phyloP scores from a whole-genome alignment of 1,140 invertebrate species.

The Tetragonula clypearis region DNA sequence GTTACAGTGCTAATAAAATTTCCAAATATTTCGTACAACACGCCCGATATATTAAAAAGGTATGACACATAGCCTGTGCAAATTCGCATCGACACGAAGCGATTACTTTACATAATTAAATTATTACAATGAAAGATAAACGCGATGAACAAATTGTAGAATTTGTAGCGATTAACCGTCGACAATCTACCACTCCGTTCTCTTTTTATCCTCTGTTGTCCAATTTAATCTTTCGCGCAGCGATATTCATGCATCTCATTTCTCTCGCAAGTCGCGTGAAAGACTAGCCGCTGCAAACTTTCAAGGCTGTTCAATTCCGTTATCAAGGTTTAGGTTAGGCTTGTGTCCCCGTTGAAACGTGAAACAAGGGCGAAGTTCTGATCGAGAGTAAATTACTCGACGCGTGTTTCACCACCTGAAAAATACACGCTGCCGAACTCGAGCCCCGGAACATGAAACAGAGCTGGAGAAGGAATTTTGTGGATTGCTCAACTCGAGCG shows the following conservation, averaged over 20 bases:
- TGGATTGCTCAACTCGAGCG: conserved; percentile 35
- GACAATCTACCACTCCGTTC: neutral
- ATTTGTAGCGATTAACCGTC: neutral
- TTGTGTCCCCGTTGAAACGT: neutral
- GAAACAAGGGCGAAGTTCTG: neutral
- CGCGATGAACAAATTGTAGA: neutral
- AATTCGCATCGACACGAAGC: neutral
- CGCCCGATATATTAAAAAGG: neutral
- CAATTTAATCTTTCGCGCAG: neutral
- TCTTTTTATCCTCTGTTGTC: neutral
- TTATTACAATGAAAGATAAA: neutral
- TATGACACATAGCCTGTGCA: neutral
- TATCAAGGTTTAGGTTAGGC: neutral
- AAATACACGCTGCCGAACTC: neutral
- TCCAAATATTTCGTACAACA: neutral
- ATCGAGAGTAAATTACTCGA: neutral
- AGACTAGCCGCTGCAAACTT: neutral
- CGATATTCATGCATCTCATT: no score
- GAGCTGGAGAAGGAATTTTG: conserved; percentile 27
- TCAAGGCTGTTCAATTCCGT: neutral
- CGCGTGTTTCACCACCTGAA: neutral
- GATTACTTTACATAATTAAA: neutral
- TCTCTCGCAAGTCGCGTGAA: neutral
- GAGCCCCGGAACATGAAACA: conserved; percentile 32
- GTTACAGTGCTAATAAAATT: no score